phyloP scores from a whole-genome alignment of 37 sponge, comb jelly and placozoan species.

The Chondrilla cf. caribensis region DNA sequence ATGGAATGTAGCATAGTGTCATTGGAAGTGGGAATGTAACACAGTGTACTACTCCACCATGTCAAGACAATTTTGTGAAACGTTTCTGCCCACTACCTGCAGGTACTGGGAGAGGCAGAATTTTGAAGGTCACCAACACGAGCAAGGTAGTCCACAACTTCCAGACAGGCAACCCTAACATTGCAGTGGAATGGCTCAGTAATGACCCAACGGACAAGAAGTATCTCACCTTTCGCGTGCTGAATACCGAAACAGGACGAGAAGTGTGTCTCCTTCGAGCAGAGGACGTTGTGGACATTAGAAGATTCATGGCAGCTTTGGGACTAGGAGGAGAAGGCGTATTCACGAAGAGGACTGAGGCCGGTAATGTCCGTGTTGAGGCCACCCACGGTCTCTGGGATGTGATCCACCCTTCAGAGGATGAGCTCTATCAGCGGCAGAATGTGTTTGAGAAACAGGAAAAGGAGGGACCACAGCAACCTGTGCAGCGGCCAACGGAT shows the following conservation, averaged over 20 bases:
- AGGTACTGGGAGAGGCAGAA: too few species aligned
- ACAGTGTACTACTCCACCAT: too few species aligned
- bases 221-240: slow-evolving; percentile 55
- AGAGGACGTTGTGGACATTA: slow-evolving; percentile 42
- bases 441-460: slow-evolving; percentile 32
- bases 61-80: too few species aligned
- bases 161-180: slow-evolving; percentile 34
- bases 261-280: slow-evolving; percentile 45
- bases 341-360: slow-evolving; percentile 42
- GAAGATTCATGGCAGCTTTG: slow-evolving; percentile 67
- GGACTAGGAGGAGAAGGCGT: slow-evolving; percentile 39
- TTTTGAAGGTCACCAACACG: too few species aligned
- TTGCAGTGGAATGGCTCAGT: slow-evolving; percentile 41
- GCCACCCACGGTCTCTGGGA: slow-evolving; percentile 69
- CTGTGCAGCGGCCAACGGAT: slow-evolving; percentile 17
- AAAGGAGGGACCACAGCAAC: neutral
- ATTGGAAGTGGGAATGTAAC: too few species aligned
- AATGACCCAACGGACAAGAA: slow-evolving; percentile 55
- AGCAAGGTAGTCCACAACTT: slow-evolving; percentile 17
- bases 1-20: too few species aligned
- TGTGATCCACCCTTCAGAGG: slow-evolving; percentile 63
- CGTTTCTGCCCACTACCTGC: too few species aligned
- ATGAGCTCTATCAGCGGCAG: slow-evolving; percentile 52
- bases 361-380: slow-evolving; percentile 37
- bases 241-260: slow-evolving; percentile 23